A percentile compares a stretch with the other conserved stretches of the same genome.
phyloP scores from a whole-genome alignment of 2,797 vertebrate species.

The Synaphobranchus kaupii region DNA sequence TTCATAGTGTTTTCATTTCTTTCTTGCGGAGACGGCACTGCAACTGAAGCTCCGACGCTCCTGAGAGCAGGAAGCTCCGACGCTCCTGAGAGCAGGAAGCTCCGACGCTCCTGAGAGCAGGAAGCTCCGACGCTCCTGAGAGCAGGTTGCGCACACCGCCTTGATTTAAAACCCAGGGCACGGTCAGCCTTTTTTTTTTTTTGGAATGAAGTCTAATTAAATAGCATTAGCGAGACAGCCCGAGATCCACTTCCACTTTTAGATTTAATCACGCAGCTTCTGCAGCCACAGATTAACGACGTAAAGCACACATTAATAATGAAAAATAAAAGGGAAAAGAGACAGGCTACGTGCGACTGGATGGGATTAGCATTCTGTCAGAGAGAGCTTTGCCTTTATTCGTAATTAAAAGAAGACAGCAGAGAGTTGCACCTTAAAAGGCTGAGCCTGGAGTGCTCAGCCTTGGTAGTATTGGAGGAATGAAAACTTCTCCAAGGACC shows the following conservation, averaged over 20 bases:
- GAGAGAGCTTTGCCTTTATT: conserved; percentile 37
- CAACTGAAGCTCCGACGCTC: background rate
- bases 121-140: background rate
- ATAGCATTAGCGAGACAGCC: conserved; percentile 12
- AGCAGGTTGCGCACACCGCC: conserved; percentile 19
- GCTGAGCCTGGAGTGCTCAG: background rate
- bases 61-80: background rate
- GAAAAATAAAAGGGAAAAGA: background rate
- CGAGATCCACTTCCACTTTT: conserved; percentile 25
- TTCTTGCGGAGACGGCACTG: background rate
- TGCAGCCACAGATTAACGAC: background rate
- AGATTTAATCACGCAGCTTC: conserved; percentile 36
- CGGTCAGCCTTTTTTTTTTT: conserved; percentile 31
- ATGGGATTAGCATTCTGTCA: conserved; percentile 44
- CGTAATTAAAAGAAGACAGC: conserved; percentile 36
- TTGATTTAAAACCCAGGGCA: background rate
- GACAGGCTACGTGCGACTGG: conserved; percentile 19
- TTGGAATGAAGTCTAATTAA: background rate
- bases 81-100: background rate
- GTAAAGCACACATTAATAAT: background rate
- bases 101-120: background rate
- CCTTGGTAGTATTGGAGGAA: conserved; percentile 6
- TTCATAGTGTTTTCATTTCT: background rate
- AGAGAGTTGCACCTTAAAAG: background rate
- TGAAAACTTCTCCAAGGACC: conserved; percentile 18